Conservation (phyloP, 2,888 invertebrate species). For the Diploptera punctata region DNA sequence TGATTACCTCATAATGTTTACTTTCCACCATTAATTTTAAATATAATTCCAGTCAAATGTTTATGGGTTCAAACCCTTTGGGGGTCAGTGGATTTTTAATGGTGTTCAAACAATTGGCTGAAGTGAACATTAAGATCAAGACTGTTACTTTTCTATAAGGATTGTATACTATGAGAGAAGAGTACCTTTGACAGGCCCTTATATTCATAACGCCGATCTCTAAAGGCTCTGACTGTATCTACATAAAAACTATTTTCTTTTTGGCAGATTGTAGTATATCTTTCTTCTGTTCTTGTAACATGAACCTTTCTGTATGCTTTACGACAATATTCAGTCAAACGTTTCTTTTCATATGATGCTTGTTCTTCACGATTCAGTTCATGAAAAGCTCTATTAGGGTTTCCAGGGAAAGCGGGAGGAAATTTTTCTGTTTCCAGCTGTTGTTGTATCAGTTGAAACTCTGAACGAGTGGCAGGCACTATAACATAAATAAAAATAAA, state of each 20-base stretch:
- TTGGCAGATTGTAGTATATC: conserved; percentile 93
- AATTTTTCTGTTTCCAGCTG: conserved; percentile 97
- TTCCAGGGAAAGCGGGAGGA: conserved; percentile 79
- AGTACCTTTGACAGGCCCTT: conserved; percentile 86
- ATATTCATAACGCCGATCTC: conserved; percentile 94
- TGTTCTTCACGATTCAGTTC: conserved; percentile 78
- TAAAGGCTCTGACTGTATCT: conserved; percentile 96
- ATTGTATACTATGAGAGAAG: no score
- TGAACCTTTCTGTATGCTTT: conserved; percentile 94
- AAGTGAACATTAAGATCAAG: no score
- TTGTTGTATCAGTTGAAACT: conserved; percentile 95
- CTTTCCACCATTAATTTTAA: no score
- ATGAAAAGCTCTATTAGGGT: conserved; percentile 85
- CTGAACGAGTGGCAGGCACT: conserved; percentile 88
- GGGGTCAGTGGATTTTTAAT: no score
- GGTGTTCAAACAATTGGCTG: no score
- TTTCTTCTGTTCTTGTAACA: conserved; percentile 84
- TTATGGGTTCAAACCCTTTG: no score
- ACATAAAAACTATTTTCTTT: conserved; percentile 99
- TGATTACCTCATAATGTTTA: no score
- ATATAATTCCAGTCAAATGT: no score
- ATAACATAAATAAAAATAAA: no score
- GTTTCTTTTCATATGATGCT: conserved; percentile 90
- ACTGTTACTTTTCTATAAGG: no score
- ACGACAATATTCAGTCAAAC: conserved; percentile 91